Evolutionary conservation across 1,140 invertebrate genomes (phyloP).

Genomic region (Drosophila novamexicana): DNA sequence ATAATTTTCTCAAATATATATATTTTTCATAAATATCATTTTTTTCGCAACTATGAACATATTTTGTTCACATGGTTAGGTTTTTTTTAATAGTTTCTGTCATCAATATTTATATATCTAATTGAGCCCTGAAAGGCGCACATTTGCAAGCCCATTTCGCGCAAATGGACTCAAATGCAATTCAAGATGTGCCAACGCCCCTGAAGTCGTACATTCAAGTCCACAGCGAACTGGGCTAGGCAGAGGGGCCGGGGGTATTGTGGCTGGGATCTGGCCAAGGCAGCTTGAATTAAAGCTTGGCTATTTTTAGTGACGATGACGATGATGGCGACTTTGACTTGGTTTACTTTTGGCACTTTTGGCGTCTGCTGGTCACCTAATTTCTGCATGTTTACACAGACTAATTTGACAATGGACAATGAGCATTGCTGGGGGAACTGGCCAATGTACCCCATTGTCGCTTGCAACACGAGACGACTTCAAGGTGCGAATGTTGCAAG

Average conservation of each 20-base stretch:
- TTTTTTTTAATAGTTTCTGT: too few species aligned
- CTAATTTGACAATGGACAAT: conserved; percentile 75
- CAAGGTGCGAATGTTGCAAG: conserved; percentile 72
- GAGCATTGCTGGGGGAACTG: conserved; percentile 14
- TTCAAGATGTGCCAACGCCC: conserved; percentile 34
- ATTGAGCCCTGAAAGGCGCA: neutral
- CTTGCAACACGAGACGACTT: conserved; percentile 63
- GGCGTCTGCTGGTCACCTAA: conserved; percentile 59
- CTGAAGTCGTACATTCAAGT: conserved; percentile 38
- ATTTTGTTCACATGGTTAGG: too few species aligned
- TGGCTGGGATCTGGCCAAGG: conserved; percentile 9
- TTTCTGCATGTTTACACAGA: conserved; percentile 68
- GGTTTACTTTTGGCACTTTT: conserved; percentile 50
- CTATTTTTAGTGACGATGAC: conserved; percentile 14
- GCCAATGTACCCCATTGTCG: conserved; percentile 10
- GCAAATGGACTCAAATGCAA: conserved; percentile 15
- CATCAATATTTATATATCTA: neutral
- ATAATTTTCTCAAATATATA: too few species aligned
- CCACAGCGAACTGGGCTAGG: conserved; percentile 1
- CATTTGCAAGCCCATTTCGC: conserved; percentile 33
- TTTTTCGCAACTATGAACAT: too few species aligned
- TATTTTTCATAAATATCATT: too few species aligned
- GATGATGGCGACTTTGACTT: conserved; percentile 65
- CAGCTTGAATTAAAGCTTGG: conserved; percentile 34
- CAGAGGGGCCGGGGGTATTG: neutral